These are phyloP conservation scores for Tangara arthus DNA, from an alignment of 2,797 vertebrate species.

Conservation along the genomic window DNA sequence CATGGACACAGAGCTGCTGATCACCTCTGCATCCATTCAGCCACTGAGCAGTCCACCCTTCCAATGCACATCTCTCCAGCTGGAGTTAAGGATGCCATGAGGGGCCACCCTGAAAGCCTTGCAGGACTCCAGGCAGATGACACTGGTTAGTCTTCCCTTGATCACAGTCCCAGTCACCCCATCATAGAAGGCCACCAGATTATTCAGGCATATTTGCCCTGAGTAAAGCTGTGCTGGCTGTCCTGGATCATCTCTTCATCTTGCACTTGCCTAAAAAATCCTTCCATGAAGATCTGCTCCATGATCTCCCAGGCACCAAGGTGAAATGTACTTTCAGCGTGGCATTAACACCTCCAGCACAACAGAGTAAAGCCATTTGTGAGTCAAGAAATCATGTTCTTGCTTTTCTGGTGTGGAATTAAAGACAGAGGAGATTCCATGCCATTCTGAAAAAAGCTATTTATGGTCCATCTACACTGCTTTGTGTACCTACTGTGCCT, in stretches of 20 bases:
- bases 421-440: not conserved
- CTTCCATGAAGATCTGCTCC: not conserved
- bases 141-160: not conserved
- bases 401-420: not conserved
- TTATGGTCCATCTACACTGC: not conserved
- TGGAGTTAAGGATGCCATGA: not conserved
- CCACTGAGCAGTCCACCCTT: not conserved
- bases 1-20: not conserved
- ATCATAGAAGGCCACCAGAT: not conserved
- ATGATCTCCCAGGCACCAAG: not conserved
- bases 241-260: not conserved
- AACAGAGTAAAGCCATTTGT: not conserved
- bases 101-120: not conserved
- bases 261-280: not conserved
- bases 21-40: not conserved
- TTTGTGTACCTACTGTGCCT: not conserved
- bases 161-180: not conserved
- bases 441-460: not conserved
- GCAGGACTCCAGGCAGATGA: fast-evolving
- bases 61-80: not conserved
- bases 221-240: not conserved
- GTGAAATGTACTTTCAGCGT: not conserved
- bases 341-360: not conserved
- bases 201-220: not conserved
- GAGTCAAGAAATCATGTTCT: not conserved